phyloP scores from a whole-genome alignment of 1,140 invertebrate genomes.

The Papilio glaucus region DNA sequence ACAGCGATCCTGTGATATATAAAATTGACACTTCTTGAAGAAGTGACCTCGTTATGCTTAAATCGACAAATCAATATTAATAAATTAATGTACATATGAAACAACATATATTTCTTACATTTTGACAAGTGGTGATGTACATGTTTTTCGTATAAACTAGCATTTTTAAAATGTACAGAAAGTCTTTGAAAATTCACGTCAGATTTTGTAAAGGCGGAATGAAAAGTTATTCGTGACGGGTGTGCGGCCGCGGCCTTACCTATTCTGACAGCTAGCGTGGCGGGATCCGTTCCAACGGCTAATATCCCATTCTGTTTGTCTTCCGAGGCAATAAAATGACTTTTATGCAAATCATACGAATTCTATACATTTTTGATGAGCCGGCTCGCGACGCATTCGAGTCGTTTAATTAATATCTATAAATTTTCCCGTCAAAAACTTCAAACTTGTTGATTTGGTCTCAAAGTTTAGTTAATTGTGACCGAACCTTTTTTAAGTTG shows the following conservation, averaged over 20 bases:
- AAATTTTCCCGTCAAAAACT: conserved; percentile 79
- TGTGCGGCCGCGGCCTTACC: conserved; percentile 13
- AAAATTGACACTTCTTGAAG: too few relatives aligned
- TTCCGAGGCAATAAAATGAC: conserved; percentile 82
- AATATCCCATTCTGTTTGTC: conserved; percentile 82
- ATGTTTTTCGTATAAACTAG: neutral
- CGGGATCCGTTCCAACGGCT: conserved; percentile 76
- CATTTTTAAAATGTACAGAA: neutral
- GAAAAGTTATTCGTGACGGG: conserved; percentile 34
- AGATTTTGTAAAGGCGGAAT: neutral
- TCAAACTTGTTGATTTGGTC: conserved; percentile 49
- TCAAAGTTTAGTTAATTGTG: conserved; percentile 38
- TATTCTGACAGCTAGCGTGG: conserved; percentile 47
- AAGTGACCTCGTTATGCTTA: too few relatives aligned
- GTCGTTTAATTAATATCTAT: conserved; percentile 77
- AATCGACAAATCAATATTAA: too few relatives aligned
- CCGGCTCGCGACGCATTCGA: conserved; percentile 84
- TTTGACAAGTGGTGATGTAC: too few relatives aligned
- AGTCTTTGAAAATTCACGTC: conserved; percentile 1
- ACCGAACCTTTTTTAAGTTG: too few relatives aligned
- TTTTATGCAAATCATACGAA: conserved; percentile 83
- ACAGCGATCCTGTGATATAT: too few relatives aligned
- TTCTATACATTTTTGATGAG: conserved; percentile 84
- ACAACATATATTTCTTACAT: too few relatives aligned
- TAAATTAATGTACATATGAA: too few relatives aligned